Evolutionary conservation across 2,888 invertebrate genomes (phyloP), one percentile per base, ranked within the genome.

Genomic region (Isoperla grammatica): DNA sequence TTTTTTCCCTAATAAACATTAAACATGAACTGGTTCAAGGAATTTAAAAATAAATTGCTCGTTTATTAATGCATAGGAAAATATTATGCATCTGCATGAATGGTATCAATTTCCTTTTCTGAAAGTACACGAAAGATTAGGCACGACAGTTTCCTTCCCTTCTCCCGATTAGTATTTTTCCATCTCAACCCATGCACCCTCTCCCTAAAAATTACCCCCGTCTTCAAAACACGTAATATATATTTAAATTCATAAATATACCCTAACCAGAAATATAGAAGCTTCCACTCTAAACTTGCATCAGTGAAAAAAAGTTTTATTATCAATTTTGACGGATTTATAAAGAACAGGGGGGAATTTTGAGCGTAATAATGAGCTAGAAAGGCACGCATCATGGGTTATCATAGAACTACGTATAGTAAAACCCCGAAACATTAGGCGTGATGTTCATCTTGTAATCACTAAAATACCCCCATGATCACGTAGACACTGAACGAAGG

Each of bases 61-160:
- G 46, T 46, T 17, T 22, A 46, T 46, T 19, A 46, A 46, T 46
- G 46, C 46, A 46, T 22, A 46, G 22, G 46, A 20, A 46, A 46
- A 19, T 46, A 46, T 22, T 22, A 45, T 49, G 49, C 49, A 29
- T 29, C 12, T 49, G 22, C 49, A 22, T 35, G 29, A 29, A 49
- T 49, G 49, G 49, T 15, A 49, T 49, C 49, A 49, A 49, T 49
- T 49, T 49, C 49, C 49, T 49, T 49, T 13, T n/a, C 29, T 29
- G 35, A 49, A 49, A 23, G 29, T 29, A 29, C 29, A 48, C 22
- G 35, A 49, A 23, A 49, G 49, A 49, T 49, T 29, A 49, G 49
- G 15, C 49, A 49, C 49, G 49, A 23, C 29, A 29, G 29, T 49
- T 45, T 49, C 49, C 35, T 49, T 29, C 35, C 49, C 49, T 35